Conservation (phyloP, 1,140 invertebrate species). For the Heliconius congener region DNA sequence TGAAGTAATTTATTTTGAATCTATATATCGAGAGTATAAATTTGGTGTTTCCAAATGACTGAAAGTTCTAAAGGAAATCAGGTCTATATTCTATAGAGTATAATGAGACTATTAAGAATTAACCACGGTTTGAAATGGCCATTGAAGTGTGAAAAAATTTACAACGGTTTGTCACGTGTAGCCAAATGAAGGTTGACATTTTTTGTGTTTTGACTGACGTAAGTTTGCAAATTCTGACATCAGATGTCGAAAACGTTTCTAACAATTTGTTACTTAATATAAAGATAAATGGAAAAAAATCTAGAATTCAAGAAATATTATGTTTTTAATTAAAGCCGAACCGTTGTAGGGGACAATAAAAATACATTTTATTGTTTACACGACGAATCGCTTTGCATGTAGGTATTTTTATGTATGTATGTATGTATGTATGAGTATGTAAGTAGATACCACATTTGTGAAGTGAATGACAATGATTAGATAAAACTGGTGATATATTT, state of each 20-base stretch:
- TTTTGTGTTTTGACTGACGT: conserved; percentile 20
- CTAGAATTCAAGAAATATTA: not conserved
- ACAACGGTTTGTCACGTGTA: conserved; percentile 43
- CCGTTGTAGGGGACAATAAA: conserved; percentile 11
- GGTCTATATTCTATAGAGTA: not conserved
- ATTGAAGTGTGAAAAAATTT: conserved; percentile 42
- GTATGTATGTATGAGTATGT: too few relatives aligned
- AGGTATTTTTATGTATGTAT: not conserved
- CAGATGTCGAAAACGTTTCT: not conserved
- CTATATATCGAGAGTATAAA: not conserved
- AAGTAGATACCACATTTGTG: too few relatives aligned
- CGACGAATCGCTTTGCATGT: not conserved
- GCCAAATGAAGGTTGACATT: conserved; percentile 46
- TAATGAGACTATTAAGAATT: not conserved
- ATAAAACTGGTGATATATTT: too few relatives aligned
- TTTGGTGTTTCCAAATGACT: not conserved
- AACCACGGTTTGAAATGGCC: conserved; percentile 44
- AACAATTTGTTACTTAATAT: not conserved
- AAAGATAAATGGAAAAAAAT: not conserved
- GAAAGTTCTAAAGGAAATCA: not conserved
- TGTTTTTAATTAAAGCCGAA: not conserved
- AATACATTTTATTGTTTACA: conserved; percentile 13
- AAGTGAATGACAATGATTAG: too few relatives aligned
- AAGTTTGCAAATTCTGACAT: not conserved
- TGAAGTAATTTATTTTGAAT: not conserved